Conservation (phyloP, 2,888 invertebrate genomes). For the Trichopria drosophilae region DNA sequence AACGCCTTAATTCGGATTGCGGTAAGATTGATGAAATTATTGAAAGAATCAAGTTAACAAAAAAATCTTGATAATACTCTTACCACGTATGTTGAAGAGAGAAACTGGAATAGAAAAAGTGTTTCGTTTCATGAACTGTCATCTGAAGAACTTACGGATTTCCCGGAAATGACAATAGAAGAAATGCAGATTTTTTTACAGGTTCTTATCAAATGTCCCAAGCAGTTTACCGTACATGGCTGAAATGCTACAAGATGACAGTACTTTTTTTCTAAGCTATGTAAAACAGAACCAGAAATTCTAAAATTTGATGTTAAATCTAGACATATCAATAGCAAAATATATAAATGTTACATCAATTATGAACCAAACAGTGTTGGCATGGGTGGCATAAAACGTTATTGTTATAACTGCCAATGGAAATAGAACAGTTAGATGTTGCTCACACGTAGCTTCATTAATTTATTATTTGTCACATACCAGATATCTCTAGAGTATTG, state of each 20-base stretch:
- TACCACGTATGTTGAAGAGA: constrained; percentile 26
- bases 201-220: constrained; percentile 36
- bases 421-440: constrained; percentile 23
- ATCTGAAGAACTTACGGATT: constrained; percentile 10
- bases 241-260: constrained; percentile 32
- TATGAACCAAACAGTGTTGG: constrained; percentile 23
- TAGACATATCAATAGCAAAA: constrained; percentile 26
- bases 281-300: constrained; percentile 30
- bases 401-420: too few relatives aligned
- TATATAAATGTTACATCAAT: constrained; percentile 29
- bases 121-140: constrained; percentile 15
- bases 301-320: constrained; percentile 30
- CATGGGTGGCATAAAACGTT: not conserved
- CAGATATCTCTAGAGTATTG: constrained; percentile 1
- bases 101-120: constrained; percentile 27
- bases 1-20: constrained; percentile 22
- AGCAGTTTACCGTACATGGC: constrained; percentile 36
- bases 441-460: constrained; percentile 7
- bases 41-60: constrained; percentile 22
- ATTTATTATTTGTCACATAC: constrained; percentile 7
- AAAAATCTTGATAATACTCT: too few relatives aligned
- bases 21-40: constrained; percentile 25
- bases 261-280: constrained; percentile 26
- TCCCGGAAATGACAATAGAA: constrained; percentile 28
- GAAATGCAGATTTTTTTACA: constrained; percentile 32